phyloP scores from a whole-genome alignment of 2,797 vertebrate genomes.

The Coluber constrictor region DNA sequence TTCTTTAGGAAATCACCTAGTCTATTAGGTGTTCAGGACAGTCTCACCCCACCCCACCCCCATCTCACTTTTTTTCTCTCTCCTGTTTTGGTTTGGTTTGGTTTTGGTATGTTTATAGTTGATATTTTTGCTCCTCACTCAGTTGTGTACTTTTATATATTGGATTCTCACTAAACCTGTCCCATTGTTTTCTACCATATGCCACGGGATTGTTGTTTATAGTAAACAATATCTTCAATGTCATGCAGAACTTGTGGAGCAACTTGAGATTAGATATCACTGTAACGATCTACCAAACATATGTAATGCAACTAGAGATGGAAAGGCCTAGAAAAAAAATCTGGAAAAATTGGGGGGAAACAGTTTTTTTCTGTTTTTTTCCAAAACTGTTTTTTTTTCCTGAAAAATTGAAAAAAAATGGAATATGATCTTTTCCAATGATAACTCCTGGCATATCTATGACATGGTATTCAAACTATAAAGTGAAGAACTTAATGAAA shows the following conservation, averaged over 20 bases:
- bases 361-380: no score
- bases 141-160: neutral
- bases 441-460: no score
- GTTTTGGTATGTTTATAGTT: neutral
- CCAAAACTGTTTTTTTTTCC: no score
- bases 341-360: no score
- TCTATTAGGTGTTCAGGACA: neutral
- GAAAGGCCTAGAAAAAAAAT: no score
- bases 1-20: neutral
- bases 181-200: neutral
- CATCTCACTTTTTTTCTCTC: neutral
- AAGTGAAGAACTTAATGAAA: no score
- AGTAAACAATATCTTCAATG: neutral
- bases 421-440: no score
- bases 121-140: neutral
- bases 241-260: neutral
- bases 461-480: no score
- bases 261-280: neutral
- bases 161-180: neutral
- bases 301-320: neutral
- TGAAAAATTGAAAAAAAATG: no score
- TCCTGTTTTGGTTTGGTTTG: neutral
- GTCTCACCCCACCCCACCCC: neutral
- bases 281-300: neutral
- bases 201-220: neutral